Percentiles rank a stretch among this genome's conserved stretches.
Evolutionary conservation across 2,113 vertebrate genomes (phyloP).

Genomic region (Crypturellus undulatus): DNA sequence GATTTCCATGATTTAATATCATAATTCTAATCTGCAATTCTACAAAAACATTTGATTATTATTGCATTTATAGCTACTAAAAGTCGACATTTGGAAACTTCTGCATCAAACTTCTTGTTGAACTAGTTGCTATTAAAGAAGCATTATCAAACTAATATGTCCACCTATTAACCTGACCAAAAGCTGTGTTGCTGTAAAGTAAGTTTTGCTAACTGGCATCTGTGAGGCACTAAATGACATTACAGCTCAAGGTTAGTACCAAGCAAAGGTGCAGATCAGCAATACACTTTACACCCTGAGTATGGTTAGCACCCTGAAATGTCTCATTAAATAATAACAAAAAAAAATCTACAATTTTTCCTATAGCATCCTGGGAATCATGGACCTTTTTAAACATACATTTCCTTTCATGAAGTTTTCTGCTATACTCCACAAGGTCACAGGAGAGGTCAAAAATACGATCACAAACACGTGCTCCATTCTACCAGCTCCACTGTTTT

Average conservation of each 20-base stretch:
- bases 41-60: not conserved
- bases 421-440: not conserved
- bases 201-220: not conserved
- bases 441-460: conserved; percentile 6
- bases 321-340: not conserved
- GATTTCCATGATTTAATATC: not conserved
- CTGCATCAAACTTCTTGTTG: not conserved
- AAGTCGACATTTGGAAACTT: not conserved
- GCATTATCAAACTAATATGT: not conserved
- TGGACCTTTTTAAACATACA: conserved; percentile 16
- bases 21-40: not conserved
- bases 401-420: conserved; percentile 1
- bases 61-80: not conserved
- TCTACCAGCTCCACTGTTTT: not conserved
- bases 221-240: not conserved
- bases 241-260: not conserved
- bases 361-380: not conserved
- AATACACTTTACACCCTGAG: not conserved
- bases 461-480: not conserved
- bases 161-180: not conserved
- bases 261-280: not conserved
- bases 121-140: not conserved
- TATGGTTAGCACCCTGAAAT: rapidly evolving
- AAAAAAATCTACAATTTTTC: not conserved
- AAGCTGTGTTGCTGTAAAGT: not conserved